A percentile compares a stretch with the other conserved stretches of the same genome.
Evolutionary conservation across 1,140 invertebrate genomes (phyloP).

Genomic region (Trachymyrmex septentrionalis): DNA sequence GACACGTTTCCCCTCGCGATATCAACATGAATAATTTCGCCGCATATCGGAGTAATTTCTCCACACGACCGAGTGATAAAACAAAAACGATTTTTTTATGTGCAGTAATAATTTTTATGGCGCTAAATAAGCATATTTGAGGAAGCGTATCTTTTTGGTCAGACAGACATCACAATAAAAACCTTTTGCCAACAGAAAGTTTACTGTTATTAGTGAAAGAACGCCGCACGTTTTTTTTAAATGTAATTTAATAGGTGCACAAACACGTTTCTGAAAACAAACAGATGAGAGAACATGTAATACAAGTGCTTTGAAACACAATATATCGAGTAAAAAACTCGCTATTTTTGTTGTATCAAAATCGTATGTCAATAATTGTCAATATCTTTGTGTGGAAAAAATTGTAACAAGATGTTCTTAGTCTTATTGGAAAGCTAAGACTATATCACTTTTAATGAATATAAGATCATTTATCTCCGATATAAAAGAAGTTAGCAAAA

Average conservation of each 20-base stretch:
- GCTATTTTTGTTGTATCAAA: neutral
- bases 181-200: neutral
- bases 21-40: constrained; percentile 54
- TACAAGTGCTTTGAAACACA: neutral
- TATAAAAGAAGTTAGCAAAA: neutral
- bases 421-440: neutral
- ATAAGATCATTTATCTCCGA: neutral
- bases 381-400: neutral
- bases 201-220: neutral
- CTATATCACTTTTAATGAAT: neutral
- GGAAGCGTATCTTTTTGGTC: neutral
- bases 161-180: neutral
- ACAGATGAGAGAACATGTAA: neutral
- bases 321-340: neutral
- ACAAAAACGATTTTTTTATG: neutral
- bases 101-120: neutral
- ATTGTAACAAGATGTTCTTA: neutral
- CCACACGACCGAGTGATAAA: neutral
- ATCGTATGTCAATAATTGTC: neutral
- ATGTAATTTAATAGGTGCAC: constrained; percentile 6
- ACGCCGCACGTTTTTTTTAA: neutral
- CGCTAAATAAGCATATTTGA: neutral
- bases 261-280: neutral
- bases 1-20: neutral
- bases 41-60: constrained; percentile 4